phyloP scores from a whole-genome alignment of 2,797 vertebrate genomes.

The Sitta carolinensis region DNA sequence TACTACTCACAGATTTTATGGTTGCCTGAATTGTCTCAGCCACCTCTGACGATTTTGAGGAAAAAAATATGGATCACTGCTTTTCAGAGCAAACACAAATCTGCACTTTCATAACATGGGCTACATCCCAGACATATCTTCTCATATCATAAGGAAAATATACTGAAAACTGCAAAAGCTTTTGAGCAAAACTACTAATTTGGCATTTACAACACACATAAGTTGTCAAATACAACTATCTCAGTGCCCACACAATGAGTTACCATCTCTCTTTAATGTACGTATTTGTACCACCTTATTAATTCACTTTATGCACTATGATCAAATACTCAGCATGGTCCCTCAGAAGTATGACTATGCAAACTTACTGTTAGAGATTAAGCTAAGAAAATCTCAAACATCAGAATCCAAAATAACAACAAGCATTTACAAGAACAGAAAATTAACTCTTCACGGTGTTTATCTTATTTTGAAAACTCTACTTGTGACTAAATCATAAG shows the following conservation, averaged over 20 bases:
- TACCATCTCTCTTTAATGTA: background rate
- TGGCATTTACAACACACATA: background rate
- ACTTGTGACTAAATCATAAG: background rate
- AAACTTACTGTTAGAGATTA: background rate
- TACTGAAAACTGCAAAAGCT: background rate
- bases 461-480: background rate
- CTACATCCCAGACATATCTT: background rate
- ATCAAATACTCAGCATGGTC: background rate
- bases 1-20: background rate
- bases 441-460: background rate
- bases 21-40: background rate
- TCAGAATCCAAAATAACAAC: background rate
- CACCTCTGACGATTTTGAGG: background rate
- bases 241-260: background rate
- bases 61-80: background rate
- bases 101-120: background rate
- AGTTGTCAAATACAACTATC: background rate
- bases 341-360: background rate
- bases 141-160: background rate
- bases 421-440: background rate
- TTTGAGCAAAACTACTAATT: background rate
- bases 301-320: background rate
- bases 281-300: background rate
- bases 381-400: background rate
- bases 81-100: background rate